Base-by-base conservation (phyloP, 2,888 invertebrate genomes). In the Lottia gigantea region DNA sequence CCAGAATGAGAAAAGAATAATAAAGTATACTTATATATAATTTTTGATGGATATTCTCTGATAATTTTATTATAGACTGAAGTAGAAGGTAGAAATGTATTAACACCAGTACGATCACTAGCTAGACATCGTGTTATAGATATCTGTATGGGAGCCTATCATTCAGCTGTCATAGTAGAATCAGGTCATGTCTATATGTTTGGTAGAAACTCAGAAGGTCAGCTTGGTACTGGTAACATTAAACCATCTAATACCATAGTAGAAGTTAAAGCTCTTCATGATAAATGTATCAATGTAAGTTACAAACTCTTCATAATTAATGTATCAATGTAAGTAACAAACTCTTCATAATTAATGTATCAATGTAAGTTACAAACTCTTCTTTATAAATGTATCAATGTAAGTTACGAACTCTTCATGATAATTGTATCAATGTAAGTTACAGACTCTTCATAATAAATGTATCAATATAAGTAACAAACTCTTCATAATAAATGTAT, bases 201-300 rank as follows among this genome's bases (percentile, higher is more conserved):
- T 86, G 93, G 93, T 0, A 88, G 90, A n/a, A 93, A 93, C 84
- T 84, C 87, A 0, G 91, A 92, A 68, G 92, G 91, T 4, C 93
- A 93, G 82, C 89, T 92, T 1, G 93, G 93, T 19, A 89, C 86
- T 49, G 90, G 90, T 2, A 88, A 90, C 76, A 82, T 85, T 15
- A 88, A 89, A 71, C 81, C 85, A 16, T 81, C 85, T 46, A 82
- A 81, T 26, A 86, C 86, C 16, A 90, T 90, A 6, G 83, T 87
- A 4, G 85, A 89, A 14, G 90, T 91, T 31, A 90, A 90, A 78
- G 77, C 86, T 0, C 85, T 91, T 79, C 76, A 82, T 7, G 87
- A 88, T 46, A 88, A 87, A 74, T 81, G 83, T 19, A 87, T 88
- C 6, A 86, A 86, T 76, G 89, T 89, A 79, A 78, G 83, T 86